Base-by-base conservation (phyloP, 2,797 vertebrate genomes). In the Parotocinclus haroldoi region DNA sequence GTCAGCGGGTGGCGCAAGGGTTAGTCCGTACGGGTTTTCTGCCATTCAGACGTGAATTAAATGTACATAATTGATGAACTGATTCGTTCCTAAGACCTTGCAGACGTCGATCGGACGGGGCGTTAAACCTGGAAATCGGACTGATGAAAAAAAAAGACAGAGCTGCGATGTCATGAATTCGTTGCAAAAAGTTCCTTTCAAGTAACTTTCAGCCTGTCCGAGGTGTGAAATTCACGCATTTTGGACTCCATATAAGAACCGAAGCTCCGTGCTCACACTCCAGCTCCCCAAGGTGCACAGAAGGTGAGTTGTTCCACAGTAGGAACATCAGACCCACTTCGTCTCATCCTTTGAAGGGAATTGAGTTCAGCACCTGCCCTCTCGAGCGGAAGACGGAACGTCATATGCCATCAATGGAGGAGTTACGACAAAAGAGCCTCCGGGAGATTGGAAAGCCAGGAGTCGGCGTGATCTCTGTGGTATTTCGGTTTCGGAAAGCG, bases 321-420 rank as follows among this genome's bases (percentile, higher is more conserved):
- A n/a, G 52, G 58, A 73, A 70, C 70, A 73, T 73, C 67, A 71
- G 63, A 61, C 58, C 46, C 62, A 49, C 59, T 9, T 65, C 58
- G 62, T 49, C 40, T 16, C 40, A 13, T 40, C 63, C 73, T 75
- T 65, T 71, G 76, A 78, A 73, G 60, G 54, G 70, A 73, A 78
- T 62, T 73, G 73, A 75, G 73, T 75, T 78, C 73, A 78, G 56
- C 53, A 49, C 63, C 71, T 73, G 76, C 67, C 73, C 69, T 75
- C 67, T 78, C 73, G 19, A 78, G 73, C 73, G 73, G 76, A 78
- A 75, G 76, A 75, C 73, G 60, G 76, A 78, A 78, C 67, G 76
- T 78, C 76, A 78, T 71, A 68, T 60, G 67, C 70, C 71, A 78
- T 75, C 73, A 71, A 56, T 58, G 63, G 63, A 75, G 7, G 63